Evolutionary conservation across 2,888 invertebrate species (phyloP), one percentile per base, ranked within the genome.

Genomic region (Hyles lineata): DNA sequence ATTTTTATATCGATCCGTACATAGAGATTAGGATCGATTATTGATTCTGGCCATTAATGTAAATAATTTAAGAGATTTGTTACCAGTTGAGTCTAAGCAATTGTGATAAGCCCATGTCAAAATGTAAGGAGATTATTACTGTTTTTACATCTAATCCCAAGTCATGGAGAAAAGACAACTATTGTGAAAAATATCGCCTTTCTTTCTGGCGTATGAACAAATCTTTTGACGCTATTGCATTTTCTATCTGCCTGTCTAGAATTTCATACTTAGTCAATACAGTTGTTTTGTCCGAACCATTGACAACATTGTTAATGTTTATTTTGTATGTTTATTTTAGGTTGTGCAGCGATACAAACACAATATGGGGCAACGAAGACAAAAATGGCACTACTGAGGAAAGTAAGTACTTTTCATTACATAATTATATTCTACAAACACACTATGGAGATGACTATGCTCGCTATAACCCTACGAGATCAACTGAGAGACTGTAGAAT

Each of bases 341-440:
- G 73, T 76, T 93, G 23, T 93, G 93, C 84, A 92, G 92, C 71
- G 91, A 92, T 73, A 81, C 87, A 0, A 87, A 88, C 35, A 85
- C 84, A 0, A 75, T 58, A 17, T 70, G 70, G 52, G 55, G 19
- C 9, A 70, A 15, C 29, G 60, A 52, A 6, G 67, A 59, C 7
- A 55, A 58, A 58, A 59, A 43, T 60, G 58, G 29, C 50, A 70
- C 71, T 67, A 74, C 43, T 17, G 23, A 50, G 11, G 43, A 67
- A 17, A 23, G 67, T 67, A 50, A 67, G 50, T 63, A 55, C 52
- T 5, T 15, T 5, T 19, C n/a, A 29, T 29, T 23, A 7, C 6
- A 15, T 61, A 61, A 4, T 25, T 60, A 1, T 25, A 60, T 4
- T 17, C 25, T 11, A 32, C 25, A 15, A 15, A 43, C 15, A 15